These are phyloP conservation scores for Magallana angulata DNA, from an alignment of 1,140 invertebrate genomes.

Conservation along the genomic window DNA sequence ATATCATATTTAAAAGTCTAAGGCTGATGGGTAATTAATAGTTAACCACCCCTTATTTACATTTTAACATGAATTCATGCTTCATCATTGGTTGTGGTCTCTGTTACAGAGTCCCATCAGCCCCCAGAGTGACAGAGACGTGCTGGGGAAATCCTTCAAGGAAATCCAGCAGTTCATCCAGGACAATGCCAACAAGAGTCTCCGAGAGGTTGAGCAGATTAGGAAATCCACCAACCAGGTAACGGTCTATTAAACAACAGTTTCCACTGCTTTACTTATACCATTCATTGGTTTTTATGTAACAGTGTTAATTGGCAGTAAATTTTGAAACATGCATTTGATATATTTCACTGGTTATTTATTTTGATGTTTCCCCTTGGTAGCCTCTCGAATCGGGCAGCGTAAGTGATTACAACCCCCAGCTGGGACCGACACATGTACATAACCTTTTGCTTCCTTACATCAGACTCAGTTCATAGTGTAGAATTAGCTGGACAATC, in stretches of 20 bases:
- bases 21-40: no score
- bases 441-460: background rate
- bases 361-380: slow-evolving; percentile 5
- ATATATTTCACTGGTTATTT: no score
- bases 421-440: background rate
- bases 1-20: no score
- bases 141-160: slow-evolving; percentile 72
- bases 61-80: no score
- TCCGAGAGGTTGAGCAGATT: slow-evolving; percentile 66
- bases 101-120: slow-evolving; percentile 34
- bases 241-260: background rate
- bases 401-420: slow-evolving; percentile 10
- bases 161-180: slow-evolving; percentile 72
- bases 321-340: no score
- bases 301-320: no score
- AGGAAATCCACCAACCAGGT: slow-evolving; percentile 68
- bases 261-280: no score
- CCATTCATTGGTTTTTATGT: no score
- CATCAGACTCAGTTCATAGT: background rate
- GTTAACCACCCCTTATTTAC: no score
- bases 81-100: background rate
- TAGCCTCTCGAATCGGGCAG: slow-evolving; percentile 21
- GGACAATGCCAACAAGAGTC: slow-evolving; percentile 70
- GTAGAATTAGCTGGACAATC: background rate
- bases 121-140: slow-evolving; percentile 68